Conservation (phyloP, 2,113 vertebrate species). For the Percopsis transmontana region DNA sequence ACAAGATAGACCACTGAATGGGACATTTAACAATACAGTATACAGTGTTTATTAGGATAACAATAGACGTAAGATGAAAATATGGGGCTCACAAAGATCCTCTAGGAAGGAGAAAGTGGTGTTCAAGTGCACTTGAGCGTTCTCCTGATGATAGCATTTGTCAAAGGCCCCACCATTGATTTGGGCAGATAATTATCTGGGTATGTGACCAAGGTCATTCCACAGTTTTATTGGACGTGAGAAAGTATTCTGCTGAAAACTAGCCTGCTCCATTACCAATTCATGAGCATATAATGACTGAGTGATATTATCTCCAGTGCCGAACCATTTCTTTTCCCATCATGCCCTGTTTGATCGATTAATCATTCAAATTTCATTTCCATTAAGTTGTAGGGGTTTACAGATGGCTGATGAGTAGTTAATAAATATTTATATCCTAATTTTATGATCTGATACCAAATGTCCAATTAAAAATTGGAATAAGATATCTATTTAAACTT, state of each 20-base stretch:
- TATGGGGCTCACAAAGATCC: slow-evolving; percentile 42
- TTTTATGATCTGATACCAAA: slow-evolving; percentile 19
- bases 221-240: slow-evolving; percentile 56
- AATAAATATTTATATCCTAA: slow-evolving; percentile 37
- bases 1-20: no score
- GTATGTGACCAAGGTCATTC: slow-evolving; percentile 66
- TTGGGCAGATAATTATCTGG: slow-evolving; percentile 65
- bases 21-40: not conserved
- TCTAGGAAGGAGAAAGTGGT: slow-evolving; percentile 15
- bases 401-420: slow-evolving; percentile 22
- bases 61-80: not conserved
- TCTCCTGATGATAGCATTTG: slow-evolving; percentile 60
- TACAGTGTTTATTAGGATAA: not conserved
- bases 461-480: slow-evolving; percentile 28
- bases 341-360: slow-evolving; percentile 46
- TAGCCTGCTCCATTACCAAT: slow-evolving; percentile 56
- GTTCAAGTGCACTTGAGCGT: slow-evolving; percentile 26
- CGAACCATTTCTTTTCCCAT: slow-evolving; percentile 41
- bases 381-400: slow-evolving; percentile 32
- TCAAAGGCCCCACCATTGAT: slow-evolving; percentile 65
- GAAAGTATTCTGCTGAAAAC: slow-evolving; percentile 51
- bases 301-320: slow-evolving; percentile 56
- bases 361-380: slow-evolving; percentile 52
- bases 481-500: not conserved
- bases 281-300: slow-evolving; percentile 68